phyloP scores from a whole-genome alignment of 2,888 invertebrate genomes.

The Buathra laborator region DNA sequence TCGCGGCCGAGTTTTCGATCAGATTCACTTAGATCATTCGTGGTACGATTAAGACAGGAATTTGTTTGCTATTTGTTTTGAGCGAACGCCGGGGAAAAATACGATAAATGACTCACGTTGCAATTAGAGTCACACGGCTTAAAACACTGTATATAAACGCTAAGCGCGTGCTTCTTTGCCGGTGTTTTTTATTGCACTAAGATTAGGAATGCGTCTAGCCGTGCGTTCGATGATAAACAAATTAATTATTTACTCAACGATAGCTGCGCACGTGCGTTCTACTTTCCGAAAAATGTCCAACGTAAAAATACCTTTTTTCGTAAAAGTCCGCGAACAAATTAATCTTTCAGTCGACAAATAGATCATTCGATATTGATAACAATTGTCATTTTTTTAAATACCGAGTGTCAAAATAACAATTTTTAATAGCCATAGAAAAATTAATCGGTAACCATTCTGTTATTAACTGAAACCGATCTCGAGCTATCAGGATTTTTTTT shows the following conservation, averaged over 20 bases:
- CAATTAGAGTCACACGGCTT: constrained; percentile 23
- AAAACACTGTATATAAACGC: neutral
- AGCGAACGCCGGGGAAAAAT: constrained; percentile 2
- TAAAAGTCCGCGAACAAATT: too few species aligned
- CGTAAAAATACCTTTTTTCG: too few species aligned
- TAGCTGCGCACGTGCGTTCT: neutral
- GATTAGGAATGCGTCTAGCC: neutral
- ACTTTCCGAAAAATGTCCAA: neutral
- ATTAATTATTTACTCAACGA: neutral
- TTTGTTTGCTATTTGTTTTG: constrained; percentile 24
- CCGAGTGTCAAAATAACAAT: too few species aligned
- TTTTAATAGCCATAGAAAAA: too few species aligned
- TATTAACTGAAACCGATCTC: too few species aligned
- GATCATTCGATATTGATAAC: too few species aligned
- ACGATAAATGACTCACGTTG: constrained; percentile 17
- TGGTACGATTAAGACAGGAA: constrained; percentile 21
- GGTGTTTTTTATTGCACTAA: constrained; percentile 28
- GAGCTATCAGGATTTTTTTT: too few species aligned
- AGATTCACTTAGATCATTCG: neutral
- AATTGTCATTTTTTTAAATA: too few species aligned
- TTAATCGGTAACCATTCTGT: too few species aligned
- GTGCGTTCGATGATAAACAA: neutral
- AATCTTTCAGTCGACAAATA: too few species aligned
- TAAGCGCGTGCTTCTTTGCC: constrained; percentile 11
- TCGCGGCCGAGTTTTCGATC: neutral